Evolutionary conservation across 2,888 invertebrate genomes (phyloP), one percentile per base, ranked within the genome.

Genomic region (Clistopyga incitator): DNA sequence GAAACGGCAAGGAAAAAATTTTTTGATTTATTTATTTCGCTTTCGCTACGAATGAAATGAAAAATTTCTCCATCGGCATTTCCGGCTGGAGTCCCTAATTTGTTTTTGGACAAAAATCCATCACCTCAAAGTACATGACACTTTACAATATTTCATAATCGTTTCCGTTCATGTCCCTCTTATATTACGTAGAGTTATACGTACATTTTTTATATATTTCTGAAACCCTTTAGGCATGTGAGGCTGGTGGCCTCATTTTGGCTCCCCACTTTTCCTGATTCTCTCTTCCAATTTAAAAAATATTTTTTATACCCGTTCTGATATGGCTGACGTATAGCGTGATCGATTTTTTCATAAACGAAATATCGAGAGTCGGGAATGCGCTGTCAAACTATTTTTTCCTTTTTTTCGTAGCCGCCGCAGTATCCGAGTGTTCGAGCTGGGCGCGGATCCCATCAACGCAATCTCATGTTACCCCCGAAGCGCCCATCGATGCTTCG

Each of bases 311-410:
- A 15, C 6, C 45, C 67, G 42, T 45, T 56, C 25, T 29, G 56
- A 68, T 56, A 20, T 38, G 20, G 42, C 38, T 38, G 64, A 38
- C 64, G 18, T 10, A 77, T 15, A 18, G 42, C n/a, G n/a, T n/a
- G 47, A 52, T 20, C 45, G 59, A 45, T 42, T 77, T 68, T 77
- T 68, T 61, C 68, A 59, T 65, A 38, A 59, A 20, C 45, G 61
- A 61, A 78, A 78, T 78, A 78, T 78, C 77, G 77, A 70, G 50
- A 59, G 29, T 78, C 59, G 59, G 50, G 59, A 59, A 59, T 18
- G 56, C 20, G 45, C 68, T 4, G 67, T 18, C 68, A 34, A 38
- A 11, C 23, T 34, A 67, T 67, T 34, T 38, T 67, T 47, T 68
- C n/a, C n/a, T 67, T 29, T 29, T 23, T 45, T 56, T 56, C 29